phyloP scores from a whole-genome alignment of 2,888 invertebrate species.

The Tholera decimalis region DNA sequence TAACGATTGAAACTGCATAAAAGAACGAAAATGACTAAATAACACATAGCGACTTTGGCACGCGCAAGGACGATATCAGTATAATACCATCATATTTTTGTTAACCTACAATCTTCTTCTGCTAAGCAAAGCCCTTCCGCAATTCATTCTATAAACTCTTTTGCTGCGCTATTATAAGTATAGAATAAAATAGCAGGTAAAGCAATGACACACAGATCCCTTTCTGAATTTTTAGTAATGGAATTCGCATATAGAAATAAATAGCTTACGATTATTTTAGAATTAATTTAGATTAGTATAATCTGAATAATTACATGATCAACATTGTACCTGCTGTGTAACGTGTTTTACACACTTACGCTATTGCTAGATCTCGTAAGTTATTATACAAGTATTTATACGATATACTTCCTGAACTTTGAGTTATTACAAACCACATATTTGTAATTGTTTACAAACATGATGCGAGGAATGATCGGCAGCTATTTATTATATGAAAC shows the following conservation, averaged over 20 bases:
- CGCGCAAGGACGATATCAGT: no score
- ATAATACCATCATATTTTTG: no score
- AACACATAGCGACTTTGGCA: no score
- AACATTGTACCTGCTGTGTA: background rate
- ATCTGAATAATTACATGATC: background rate
- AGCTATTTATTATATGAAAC: conserved; percentile 20
- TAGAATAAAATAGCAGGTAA: no score
- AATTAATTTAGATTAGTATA: background rate
- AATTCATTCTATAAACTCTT: no score
- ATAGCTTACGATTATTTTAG: background rate
- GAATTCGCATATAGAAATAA: conserved; percentile 1
- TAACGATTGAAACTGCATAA: no score
- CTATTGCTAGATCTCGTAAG: conserved; percentile 1
- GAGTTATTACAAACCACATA: conserved; percentile 23
- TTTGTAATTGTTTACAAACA: conserved; percentile 34
- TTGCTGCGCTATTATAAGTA: no score
- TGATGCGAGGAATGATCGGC: conserved; percentile 14
- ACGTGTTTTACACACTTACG: conserved; percentile 1
- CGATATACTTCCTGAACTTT: conserved; percentile 24
- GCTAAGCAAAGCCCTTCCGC: no score
- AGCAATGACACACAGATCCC: no score
- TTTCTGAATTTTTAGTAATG: no score
- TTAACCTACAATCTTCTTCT: no score
- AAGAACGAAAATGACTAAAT: no score
- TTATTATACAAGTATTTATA: conserved; percentile 7